phyloP scores from a whole-genome alignment of 2,888 invertebrate species.

The Apomyelois bistriatella region DNA sequence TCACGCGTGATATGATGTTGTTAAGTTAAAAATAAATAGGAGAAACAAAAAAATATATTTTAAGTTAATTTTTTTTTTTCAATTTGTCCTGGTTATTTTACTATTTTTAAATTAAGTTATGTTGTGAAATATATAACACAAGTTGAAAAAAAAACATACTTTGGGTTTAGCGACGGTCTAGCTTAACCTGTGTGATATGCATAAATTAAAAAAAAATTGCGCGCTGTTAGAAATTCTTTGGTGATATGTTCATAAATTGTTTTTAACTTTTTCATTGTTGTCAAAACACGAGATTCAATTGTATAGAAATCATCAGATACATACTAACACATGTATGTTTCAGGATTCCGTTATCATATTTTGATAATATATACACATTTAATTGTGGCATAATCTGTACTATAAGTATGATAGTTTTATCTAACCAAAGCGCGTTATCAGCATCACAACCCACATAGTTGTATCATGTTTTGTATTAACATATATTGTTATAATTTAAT shows the following conservation, averaged over 20 bases:
- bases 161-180: too few species aligned
- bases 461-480: neutral
- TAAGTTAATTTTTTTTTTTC: too few species aligned
- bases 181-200: too few species aligned
- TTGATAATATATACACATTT: conserved; percentile 6
- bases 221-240: too few species aligned
- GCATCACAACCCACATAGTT: neutral
- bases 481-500: neutral
- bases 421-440: neutral
- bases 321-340: conserved; percentile 2
- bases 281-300: neutral
- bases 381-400: conserved; percentile 3
- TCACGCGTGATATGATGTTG: too few species aligned
- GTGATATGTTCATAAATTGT: too few species aligned
- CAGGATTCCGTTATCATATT: neutral
- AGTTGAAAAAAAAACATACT: too few species aligned
- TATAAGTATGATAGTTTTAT: conserved; percentile 6
- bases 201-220: neutral
- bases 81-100: too few species aligned
- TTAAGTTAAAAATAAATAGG: too few species aligned
- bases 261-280: neutral
- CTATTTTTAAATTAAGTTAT: too few species aligned
- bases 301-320: neutral
- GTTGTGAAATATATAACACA: too few species aligned
- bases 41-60: too few species aligned